These are phyloP conservation scores for Bactericera cockerelli DNA, from an alignment of 1,140 invertebrate genomes.

Conservation along the genomic window DNA sequence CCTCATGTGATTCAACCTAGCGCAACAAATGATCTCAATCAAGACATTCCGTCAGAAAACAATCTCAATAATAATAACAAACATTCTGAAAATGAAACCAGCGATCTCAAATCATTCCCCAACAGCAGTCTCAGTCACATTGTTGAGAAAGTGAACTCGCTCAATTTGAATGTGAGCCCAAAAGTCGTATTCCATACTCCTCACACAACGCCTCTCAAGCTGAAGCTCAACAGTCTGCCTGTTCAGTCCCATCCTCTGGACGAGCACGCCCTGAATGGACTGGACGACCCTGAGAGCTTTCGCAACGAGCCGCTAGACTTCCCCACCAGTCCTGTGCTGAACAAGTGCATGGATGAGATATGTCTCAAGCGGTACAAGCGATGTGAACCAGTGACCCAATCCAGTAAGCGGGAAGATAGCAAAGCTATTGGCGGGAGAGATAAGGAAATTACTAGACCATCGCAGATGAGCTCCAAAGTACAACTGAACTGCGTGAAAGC, in stretches of 20 bases:
- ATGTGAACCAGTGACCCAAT: neutral
- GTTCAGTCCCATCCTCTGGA: slow-evolving; percentile 1
- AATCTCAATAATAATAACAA: too few relatives aligned
- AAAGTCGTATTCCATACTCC: slow-evolving; percentile 10
- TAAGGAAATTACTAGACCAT: too few relatives aligned
- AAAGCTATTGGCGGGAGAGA: slow-evolving; percentile 10
- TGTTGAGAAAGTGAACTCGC: too few relatives aligned
- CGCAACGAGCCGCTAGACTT: slow-evolving; percentile 20
- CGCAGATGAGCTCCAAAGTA: too few relatives aligned
- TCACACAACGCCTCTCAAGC: slow-evolving; percentile 3
- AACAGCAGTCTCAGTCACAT: too few relatives aligned
- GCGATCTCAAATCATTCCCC: too few relatives aligned
- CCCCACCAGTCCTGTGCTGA: slow-evolving; percentile 19
- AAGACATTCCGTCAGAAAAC: too few relatives aligned
- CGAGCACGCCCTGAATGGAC: slow-evolving; percentile 11
- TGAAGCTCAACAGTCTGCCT: neutral
- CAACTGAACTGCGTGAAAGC: slow-evolving; percentile 11
- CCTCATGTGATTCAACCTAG: too few relatives aligned
- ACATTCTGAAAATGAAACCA: too few relatives aligned
- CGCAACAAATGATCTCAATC: too few relatives aligned
- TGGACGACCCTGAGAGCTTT: slow-evolving; percentile 17
- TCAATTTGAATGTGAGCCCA: slow-evolving; percentile 17
- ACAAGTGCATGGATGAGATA: slow-evolving; percentile 16
- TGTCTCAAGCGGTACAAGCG: slow-evolving; percentile 16
- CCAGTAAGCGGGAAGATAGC: slow-evolving; percentile 13